phyloP scores from a whole-genome alignment of 2,113 vertebrate species.

The Clarias batrachus region DNA sequence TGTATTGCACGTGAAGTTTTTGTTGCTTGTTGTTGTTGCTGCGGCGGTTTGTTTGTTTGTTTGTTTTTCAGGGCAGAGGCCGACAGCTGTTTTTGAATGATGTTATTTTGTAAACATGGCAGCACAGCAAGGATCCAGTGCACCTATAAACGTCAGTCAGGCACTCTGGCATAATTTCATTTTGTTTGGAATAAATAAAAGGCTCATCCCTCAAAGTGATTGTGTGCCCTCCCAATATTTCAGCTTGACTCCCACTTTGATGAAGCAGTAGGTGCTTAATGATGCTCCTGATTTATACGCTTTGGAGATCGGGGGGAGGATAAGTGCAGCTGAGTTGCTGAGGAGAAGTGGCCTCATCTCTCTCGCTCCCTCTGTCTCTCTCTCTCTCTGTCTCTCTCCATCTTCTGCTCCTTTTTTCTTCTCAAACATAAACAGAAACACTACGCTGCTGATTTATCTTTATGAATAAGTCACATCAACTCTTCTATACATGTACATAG shows the following conservation, averaged over 20 bases:
- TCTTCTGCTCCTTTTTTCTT: constrained; percentile 18
- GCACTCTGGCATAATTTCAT: constrained; percentile 66
- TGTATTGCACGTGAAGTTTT: neutral
- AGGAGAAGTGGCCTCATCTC: constrained; percentile 44
- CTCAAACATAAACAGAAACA: constrained; percentile 63
- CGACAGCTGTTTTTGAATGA: constrained; percentile 38
- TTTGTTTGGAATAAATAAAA: constrained; percentile 72
- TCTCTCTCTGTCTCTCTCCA: constrained; percentile 6
- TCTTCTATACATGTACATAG: constrained; percentile 58
- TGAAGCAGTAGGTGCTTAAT: constrained; percentile 69
- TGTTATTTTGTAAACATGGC: constrained; percentile 69
- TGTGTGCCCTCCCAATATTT: constrained; percentile 64
- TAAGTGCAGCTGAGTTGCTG: constrained; percentile 52
- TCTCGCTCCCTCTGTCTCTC: constrained; percentile 14
- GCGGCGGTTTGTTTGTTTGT: too few relatives aligned
- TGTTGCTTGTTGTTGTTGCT: too few relatives aligned
- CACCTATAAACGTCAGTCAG: constrained; percentile 65
- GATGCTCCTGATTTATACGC: constrained; percentile 68
- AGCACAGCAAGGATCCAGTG: constrained; percentile 58
- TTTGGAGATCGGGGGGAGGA: constrained; percentile 55
- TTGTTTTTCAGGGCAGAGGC: constrained; percentile 20
- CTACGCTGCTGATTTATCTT: constrained; percentile 58
- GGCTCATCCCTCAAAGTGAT: constrained; percentile 67
- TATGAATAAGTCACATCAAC: constrained; percentile 72
- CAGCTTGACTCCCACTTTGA: constrained; percentile 67